Evolutionary conservation across 1,140 invertebrate genomes (phyloP).

Genomic region (Aricia agestis): DNA sequence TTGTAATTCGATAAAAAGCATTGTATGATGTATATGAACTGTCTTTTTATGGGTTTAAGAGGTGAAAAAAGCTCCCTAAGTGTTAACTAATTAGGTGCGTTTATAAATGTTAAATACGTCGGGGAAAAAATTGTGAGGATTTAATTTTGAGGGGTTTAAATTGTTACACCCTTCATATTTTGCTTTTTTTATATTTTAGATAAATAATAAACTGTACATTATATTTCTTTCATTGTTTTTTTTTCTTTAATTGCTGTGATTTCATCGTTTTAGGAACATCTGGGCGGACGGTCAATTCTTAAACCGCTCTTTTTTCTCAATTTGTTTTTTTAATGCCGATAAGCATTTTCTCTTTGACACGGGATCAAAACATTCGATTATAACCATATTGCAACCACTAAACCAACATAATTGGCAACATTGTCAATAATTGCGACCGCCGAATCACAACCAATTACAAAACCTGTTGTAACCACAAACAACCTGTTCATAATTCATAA

Average conservation of each 20-base stretch:
- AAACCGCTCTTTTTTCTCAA: not conserved
- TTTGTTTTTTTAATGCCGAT: too few species aligned
- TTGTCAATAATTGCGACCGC: not conserved
- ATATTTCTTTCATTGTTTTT: too few species aligned
- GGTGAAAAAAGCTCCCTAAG: not conserved
- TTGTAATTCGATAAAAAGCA: slow-evolving; percentile 9
- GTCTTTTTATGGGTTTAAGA: not conserved
- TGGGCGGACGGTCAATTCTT: too few species aligned
- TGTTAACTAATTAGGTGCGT: not conserved
- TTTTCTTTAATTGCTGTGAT: too few species aligned
- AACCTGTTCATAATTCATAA: slow-evolving; percentile 12
- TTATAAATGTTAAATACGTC: not conserved
- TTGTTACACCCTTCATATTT: too few species aligned
- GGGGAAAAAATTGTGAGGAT: not conserved
- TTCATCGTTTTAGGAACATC: too few species aligned
- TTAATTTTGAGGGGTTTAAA: not conserved
- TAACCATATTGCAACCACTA: not conserved
- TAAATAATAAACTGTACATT: too few species aligned
- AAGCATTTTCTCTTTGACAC: not conserved
- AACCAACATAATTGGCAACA: not conserved
- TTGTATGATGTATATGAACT: not conserved
- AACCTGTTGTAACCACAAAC: slow-evolving; percentile 11
- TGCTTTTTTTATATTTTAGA: too few species aligned
- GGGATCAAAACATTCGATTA: not conserved
- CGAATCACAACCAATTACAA: not conserved